Conservation (phyloP, 2,113 vertebrate species). For the Syrmaticus mikado region DNA sequence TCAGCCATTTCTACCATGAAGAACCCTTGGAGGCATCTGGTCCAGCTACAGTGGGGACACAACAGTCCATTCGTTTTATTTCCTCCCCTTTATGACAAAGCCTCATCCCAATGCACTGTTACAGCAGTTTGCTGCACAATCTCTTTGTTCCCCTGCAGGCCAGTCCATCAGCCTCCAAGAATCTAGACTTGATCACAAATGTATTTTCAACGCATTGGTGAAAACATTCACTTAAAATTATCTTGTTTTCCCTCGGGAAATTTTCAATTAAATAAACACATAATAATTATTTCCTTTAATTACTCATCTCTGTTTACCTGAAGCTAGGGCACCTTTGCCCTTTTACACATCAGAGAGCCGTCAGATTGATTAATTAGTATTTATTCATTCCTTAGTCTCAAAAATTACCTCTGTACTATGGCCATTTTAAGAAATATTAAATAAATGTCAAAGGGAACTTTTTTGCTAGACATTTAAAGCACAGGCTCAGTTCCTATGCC, state of each 20-base stretch:
- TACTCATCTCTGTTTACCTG: slow-evolving; percentile 66
- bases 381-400: slow-evolving; percentile 40
- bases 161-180: slow-evolving; percentile 51
- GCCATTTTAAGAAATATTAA: not conserved
- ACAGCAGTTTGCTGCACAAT: not conserved
- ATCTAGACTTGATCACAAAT: slow-evolving; percentile 53
- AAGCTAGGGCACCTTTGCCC: slow-evolving; percentile 61
- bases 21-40: not conserved
- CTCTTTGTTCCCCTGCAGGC: slow-evolving; percentile 28
- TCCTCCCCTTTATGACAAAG: not conserved
- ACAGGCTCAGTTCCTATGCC: not conserved
- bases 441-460: not conserved
- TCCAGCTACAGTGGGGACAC: not conserved
- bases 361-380: slow-evolving; percentile 51
- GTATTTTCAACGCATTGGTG: slow-evolving; percentile 46
- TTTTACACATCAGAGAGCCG: slow-evolving; percentile 45
- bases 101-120: not conserved
- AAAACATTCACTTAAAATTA: slow-evolving; percentile 53
- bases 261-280: slow-evolving; percentile 70
- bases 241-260: not conserved
- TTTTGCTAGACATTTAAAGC: not conserved
- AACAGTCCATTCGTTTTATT: not conserved
- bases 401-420: not conserved
- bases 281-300: slow-evolving; percentile 72
- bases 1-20: not conserved